Conservation (phyloP, 2,113 vertebrate genomes). For the Coturnix japonica region DNA sequence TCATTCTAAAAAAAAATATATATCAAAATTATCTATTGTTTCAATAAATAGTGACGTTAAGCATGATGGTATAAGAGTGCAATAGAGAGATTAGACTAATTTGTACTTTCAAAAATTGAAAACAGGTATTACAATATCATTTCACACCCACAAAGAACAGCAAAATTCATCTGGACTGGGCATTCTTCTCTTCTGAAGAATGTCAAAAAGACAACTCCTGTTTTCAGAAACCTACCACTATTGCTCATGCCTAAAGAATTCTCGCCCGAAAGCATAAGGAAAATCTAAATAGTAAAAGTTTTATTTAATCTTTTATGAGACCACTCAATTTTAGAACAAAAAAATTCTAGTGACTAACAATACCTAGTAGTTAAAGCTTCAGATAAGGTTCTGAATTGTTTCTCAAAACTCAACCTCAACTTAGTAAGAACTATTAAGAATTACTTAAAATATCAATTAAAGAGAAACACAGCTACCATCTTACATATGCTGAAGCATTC, state of each 20-base stretch:
- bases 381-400: neutral
- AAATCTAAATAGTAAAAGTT: neutral
- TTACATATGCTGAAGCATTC: neutral
- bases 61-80: neutral
- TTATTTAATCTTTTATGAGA: neutral
- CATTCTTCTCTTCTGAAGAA: neutral
- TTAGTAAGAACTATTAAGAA: neutral
- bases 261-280: neutral
- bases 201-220: neutral
- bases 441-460: neutral
- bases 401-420: neutral
- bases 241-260: neutral
- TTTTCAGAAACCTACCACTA: neutral
- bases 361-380: neutral
- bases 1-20: neutral
- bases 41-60: neutral
- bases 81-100: neutral
- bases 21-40: neutral
- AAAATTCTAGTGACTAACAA: neutral
- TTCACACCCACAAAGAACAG: neutral
- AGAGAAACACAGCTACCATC: fast-evolving
- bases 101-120: neutral
- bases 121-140: neutral
- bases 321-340: neutral
- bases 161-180: neutral